Evolutionary conservation across 2,797 vertebrate genomes (phyloP), one percentile per base, ranked within the genome.

Genomic region (Cyprinella venusta): DNA sequence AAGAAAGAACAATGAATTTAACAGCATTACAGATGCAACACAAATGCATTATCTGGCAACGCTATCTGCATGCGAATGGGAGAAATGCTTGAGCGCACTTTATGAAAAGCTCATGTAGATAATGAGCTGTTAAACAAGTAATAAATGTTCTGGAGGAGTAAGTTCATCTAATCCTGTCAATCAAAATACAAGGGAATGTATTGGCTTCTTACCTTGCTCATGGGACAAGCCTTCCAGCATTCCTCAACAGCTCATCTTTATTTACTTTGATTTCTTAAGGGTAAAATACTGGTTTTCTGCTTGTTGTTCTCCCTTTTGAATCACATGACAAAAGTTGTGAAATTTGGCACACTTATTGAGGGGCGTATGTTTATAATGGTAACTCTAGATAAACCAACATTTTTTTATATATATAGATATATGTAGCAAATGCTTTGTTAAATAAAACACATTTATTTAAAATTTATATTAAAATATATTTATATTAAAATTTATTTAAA

Each of bases 41-140:
- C 59, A 64, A 65, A 40, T 9, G 21, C 59, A 65, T 75, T 75
- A 75, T 48, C 42, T 65, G 59, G 36, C 59, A 65, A 40, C 2
- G 16, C n/a, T 64, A 52, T 75, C 45, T 76, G 61, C 36, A 54
- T 68, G 33, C 54, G 70, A 82, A 77, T 64, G 59, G 59, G 59
- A 33, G 76, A 48, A 63, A 77, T 64, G 59, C 76, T 77, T 64
- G 59, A 64, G 40, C 16, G 10, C 36, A 30, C 59, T 77, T 77
- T 63, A 77, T 77, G 56, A 64, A 77, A 77, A 77, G 75, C 76
- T 64, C 40, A 48, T 48, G 76, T 61, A 64, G 61, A 67, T 76
- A 82, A 82, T 82, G 61, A 54, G 61, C 45, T 76, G 45, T 74
- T 81, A 82, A 82, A 75, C 45, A 77, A 63, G n/a, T 45, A 77